Evolutionary conservation across 2,888 invertebrate genomes (phyloP), one percentile per base, ranked within the genome.

Genomic region (Xestia c-nigrum): DNA sequence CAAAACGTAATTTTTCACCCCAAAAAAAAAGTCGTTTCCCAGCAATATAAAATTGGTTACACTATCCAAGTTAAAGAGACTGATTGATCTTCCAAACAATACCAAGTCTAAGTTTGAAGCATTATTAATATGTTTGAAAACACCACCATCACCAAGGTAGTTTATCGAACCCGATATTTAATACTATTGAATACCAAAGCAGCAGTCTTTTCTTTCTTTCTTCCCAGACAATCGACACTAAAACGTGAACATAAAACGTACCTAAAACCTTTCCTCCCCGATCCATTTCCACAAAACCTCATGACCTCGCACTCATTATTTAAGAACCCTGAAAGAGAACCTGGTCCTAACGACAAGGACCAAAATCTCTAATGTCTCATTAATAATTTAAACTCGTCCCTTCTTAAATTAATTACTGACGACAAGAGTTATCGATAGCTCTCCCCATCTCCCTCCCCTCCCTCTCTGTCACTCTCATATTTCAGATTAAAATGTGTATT

Each of bases 341-440:
- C 81, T 81, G 81, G 67, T 50, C 75, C 74, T 79, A 80, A 87
- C 74, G 74, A 76, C 46, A 24, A 68, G 50, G 66, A 38, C 75
- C 71, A 74, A 66, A 80, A 84, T 80, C 80, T 85, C 83, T 81
- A 85, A 85, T 82, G 72, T 66, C 80, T 78, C 85, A 81, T 89
- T 88, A 80, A 85, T 82, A 86, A 88, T 87, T 81, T 75, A 86
- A 83, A 78, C 70, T 81, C 84, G 72, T 80, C 84, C 86, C 83
- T 82, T 80, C 59, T 65, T 72, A 87, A 87, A 90, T 90, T 89
- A 90, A 91, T 90, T 87, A 88, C 72, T 84, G 72, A 64, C 66
- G 81, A 84, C 88, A 87, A 85, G 86, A 85, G 78, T 85, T 87
- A 90, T 91, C 80, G 88, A 86, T 83, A 83, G 63, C 80, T 74